A percentile compares a stretch with the other conserved stretches of the same genome.
These are phyloP conservation scores for Eleutherodactylus coqui DNA, from an alignment of 2,797 vertebrate genomes.

Conservation along the genomic window DNA sequence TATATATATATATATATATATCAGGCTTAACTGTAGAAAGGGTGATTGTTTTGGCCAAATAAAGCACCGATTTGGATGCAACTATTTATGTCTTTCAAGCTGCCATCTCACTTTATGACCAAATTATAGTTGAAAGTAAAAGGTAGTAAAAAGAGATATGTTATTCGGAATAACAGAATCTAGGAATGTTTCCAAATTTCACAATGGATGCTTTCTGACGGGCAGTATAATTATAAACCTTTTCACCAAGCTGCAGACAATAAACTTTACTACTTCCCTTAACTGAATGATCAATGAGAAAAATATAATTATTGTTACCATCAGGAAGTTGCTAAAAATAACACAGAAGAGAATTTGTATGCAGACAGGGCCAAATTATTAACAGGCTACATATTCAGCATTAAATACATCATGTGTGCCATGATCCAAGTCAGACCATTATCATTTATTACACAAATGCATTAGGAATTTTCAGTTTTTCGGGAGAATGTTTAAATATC, in stretches of 20 bases:
- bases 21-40: neutral
- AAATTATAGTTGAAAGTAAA: slow-evolving; percentile 51
- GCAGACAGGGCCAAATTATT: slow-evolving; percentile 31
- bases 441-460: slow-evolving; percentile 21
- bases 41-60: slow-evolving; percentile 7
- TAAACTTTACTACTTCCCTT: slow-evolving; percentile 57
- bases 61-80: slow-evolving; percentile 7
- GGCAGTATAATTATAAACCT: slow-evolving; percentile 60
- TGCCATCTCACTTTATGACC: slow-evolving; percentile 42
- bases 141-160: slow-evolving; percentile 59
- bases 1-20: neutral
- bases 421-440: slow-evolving; percentile 5
- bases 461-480: slow-evolving; percentile 8
- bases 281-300: slow-evolving; percentile 58
- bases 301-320: slow-evolving; percentile 57
- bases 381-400: slow-evolving; percentile 25
- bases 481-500: neutral
- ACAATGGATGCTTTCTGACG: slow-evolving; percentile 55
- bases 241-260: slow-evolving; percentile 54
- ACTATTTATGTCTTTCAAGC: slow-evolving; percentile 36
- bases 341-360: slow-evolving; percentile 43
- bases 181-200: slow-evolving; percentile 61
- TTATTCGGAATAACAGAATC: slow-evolving; percentile 56
- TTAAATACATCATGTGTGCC: slow-evolving; percentile 37
- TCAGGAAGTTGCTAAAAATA: slow-evolving; percentile 54